These are phyloP conservation scores for Ariolimax columbianus DNA, from an alignment of 2,888 invertebrate species.

Conservation along the genomic window DNA sequence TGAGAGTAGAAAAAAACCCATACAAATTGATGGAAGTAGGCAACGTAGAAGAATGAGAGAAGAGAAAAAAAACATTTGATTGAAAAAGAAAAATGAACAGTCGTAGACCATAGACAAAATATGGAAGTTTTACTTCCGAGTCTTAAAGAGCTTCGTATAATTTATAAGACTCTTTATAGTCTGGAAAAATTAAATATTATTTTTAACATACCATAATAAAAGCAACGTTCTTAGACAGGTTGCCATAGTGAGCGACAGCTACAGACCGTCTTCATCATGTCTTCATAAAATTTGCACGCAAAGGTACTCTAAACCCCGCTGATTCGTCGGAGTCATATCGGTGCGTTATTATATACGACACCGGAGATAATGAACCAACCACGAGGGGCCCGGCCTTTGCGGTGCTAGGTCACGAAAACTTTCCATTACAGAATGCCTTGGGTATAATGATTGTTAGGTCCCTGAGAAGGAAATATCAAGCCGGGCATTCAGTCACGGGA, in stretches of 20 bases:
- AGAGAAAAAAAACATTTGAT: not conserved
- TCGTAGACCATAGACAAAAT: not conserved
- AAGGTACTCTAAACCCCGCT: constrained; percentile 31
- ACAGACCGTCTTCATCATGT: constrained; percentile 30
- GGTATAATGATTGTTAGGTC: constrained; percentile 33
- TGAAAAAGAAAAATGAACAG: not conserved
- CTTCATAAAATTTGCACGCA: constrained; percentile 47
- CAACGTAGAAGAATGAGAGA: not conserved
- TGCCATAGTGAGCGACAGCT: not conserved
- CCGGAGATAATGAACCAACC: constrained; percentile 51
- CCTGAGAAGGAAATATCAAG: not conserved
- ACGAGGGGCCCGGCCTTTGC: constrained; percentile 38
- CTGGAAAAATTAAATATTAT: not conserved
- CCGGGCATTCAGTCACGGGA: not conserved
- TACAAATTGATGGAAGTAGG: not conserved
- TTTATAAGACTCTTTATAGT: not conserved
- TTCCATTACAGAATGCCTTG: constrained; percentile 43
- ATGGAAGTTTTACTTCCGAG: not conserved
- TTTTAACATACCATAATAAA: constrained; percentile 21
- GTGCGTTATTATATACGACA: constrained; percentile 49
- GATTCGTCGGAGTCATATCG: constrained; percentile 27
- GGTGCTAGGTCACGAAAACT: constrained; percentile 50
- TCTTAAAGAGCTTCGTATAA: not conserved
- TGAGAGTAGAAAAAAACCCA: not conserved
- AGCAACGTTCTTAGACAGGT: not conserved